Percentiles rank a stretch among this genome's conserved stretches.
phyloP scores from a whole-genome alignment of 2,888 invertebrate genomes.

The Idaea dimidiata region DNA sequence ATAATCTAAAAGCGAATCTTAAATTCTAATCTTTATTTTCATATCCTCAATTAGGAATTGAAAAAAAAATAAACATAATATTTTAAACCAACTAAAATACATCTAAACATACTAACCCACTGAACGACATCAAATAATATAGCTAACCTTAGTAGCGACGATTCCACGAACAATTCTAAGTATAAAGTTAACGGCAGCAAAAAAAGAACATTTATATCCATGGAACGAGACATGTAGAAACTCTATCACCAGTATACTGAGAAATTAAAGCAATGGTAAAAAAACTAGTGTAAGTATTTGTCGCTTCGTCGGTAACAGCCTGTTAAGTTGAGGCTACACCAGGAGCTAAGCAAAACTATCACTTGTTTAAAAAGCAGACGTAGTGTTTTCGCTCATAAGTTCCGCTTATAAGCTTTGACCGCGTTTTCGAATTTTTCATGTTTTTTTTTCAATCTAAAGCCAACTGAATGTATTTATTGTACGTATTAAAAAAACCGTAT shows the following conservation, averaged over 20 bases:
- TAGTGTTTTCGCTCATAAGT: too few species aligned
- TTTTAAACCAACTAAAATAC: not conserved
- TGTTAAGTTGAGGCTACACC: not conserved
- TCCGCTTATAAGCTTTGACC: too few species aligned
- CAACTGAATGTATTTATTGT: too few species aligned
- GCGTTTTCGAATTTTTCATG: too few species aligned
- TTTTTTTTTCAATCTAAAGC: too few species aligned
- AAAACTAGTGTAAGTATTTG: constrained; percentile 58
- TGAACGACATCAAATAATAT: constrained; percentile 14
- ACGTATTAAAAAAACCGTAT: too few species aligned
- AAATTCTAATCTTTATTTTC: not conserved
- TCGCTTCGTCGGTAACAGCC: constrained; percentile 40
- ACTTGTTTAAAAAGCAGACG: not conserved
- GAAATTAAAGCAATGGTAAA: constrained; percentile 38
- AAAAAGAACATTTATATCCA: constrained; percentile 18
- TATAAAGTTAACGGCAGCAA: constrained; percentile 22
- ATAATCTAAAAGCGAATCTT: not conserved
- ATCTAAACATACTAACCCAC: constrained; percentile 16
- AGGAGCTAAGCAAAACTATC: not conserved
- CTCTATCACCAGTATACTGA: constrained; percentile 17
- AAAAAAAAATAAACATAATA: not conserved
- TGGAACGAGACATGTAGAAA: constrained; percentile 24
- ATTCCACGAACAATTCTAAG: constrained; percentile 19
- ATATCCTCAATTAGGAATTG: not conserved
- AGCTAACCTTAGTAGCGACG: constrained; percentile 7